Evolutionary conservation across 2,113 vertebrate species (phyloP), one percentile per base, ranked within the genome.

Genomic region (Corynorhinus townsendii): DNA sequence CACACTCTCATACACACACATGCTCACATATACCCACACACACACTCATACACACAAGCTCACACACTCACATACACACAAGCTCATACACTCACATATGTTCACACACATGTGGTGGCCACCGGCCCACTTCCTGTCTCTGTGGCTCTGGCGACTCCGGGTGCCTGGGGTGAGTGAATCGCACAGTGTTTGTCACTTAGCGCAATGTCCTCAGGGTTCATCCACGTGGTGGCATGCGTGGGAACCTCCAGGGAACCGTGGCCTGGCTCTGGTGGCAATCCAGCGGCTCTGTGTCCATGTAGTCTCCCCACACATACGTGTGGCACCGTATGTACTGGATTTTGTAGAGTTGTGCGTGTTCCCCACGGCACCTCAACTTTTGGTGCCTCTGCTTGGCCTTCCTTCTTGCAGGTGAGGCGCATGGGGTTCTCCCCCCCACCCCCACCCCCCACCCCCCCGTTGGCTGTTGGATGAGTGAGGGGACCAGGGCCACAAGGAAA

Each of bases 101-200:
- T n/a, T n/a, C n/a, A n/a, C n/a, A n/a, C n/a, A n/a, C n/a, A n/a
- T n/a, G n/a, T 26, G 4, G 2, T 38, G 89, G 10, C 20, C 11
- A 5, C 15, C 7, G 4, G 4, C 28, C n/a, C 11, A 3, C 19
- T 17, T 54, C 33, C 12, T 11, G 12, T 30, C 49, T 54, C 75
- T 33, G 26, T 24, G 73, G 24, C 56, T 59, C 12, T 15, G 45
- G 8, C 10, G 22, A 26, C 49, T 30, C 43, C 11, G 22, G 17
- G 33, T 0, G 7, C 19, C 2, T 33, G 24, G 4, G 7, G 2
- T 22, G 24, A 62, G 43, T 4, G 9, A 11, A 35, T 7, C 49
- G 35, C 3, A 33, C 38, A 22, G 43, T 6, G 71, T 30, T 4
- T n/a, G 33, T n/a, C 38, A n/a, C 38, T n/a, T 11, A 12, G 43